Base-by-base conservation (phyloP, 2,113 vertebrate genomes). In the Sylvilagus bachmani region DNA sequence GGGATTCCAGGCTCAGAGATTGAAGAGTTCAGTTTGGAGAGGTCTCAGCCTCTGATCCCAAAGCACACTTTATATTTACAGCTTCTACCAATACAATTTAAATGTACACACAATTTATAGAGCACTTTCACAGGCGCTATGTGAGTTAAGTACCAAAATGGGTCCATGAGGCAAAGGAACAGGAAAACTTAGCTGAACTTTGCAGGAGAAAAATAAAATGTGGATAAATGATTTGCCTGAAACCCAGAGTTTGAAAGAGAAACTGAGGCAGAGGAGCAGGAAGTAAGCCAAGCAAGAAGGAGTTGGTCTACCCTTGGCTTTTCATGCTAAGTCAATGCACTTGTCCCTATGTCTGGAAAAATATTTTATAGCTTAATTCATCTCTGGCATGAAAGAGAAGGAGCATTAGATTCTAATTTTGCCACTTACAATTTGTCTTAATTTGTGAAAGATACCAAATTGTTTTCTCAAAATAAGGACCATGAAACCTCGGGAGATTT, bases 401-500 rank as follows among this genome's bases (percentile, higher is more conserved):
- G 8, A 89, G 49, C 1, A 21, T 7, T 31, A 11, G 6, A 82
- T 78, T 82, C 44, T 71, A 95, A 75, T 84, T 78, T 13, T 79
- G 33, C 5, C 33, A 17, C n/a, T 90, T 64, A 86, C 27, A 51
- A 31, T 66, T 51, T 77, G 33, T 82, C n/a, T 71, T 94, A 36
- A 70, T 25, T 67, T 92, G 36, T 25, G 7, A 5, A 73, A 96
- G 21, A 44, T 38, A 66, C 3, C 31, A 77, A 62, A 67, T 44
- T n/a, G 75, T 5, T 58, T 78, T 77, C 31, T 67, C 55, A 94
- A 71, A 91, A 81, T 89, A 9, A 93, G 5, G 29, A 79, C n/a
- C 33, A 77, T 1, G 10, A 19, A 71, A 33, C 0, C 25, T 86
- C 14, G 67, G 71, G 49, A 73, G 31, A 8, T 82, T 79, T 94